Conservation (phyloP, 2,113 vertebrate genomes). For the Phocoena sinus region DNA sequence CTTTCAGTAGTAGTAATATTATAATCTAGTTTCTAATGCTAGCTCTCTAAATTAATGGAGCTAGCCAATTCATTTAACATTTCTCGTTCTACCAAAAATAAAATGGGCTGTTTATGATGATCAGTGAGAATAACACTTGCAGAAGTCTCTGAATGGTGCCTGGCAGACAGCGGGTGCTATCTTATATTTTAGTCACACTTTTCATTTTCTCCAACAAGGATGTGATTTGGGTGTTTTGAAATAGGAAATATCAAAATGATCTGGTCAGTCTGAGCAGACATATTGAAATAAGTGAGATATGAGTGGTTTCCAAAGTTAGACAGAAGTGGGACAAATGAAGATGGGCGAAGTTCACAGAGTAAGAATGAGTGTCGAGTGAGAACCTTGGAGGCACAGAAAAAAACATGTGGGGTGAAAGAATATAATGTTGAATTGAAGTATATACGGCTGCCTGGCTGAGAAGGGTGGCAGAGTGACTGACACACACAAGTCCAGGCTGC, state of each 20-base stretch:
- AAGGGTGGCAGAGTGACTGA: neutral
- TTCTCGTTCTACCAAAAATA: neutral
- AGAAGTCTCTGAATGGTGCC: neutral
- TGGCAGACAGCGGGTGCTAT: neutral
- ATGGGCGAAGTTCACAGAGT: neutral
- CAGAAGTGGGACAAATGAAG: neutral
- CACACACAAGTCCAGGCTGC: accelerated
- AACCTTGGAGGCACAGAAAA: neutral
- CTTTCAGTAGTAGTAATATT: neutral
- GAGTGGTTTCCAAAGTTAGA: neutral
- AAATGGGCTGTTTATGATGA: neutral
- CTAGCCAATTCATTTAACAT: neutral
- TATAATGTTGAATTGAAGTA: neutral
- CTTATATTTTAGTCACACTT: neutral
- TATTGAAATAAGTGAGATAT: neutral
- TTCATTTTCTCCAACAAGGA: neutral
- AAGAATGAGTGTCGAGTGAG: neutral
- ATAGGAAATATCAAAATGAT: neutral
- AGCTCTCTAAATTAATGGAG: neutral
- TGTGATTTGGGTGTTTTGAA: neutral
- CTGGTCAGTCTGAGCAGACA: neutral
- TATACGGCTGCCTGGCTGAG: neutral
- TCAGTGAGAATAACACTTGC: neutral
- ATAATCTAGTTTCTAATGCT: neutral
- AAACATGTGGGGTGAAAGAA: neutral